These are phyloP conservation scores for Potamarius usumacintae DNA, from an alignment of 2,113 vertebrate species.

Conservation along the genomic window DNA sequence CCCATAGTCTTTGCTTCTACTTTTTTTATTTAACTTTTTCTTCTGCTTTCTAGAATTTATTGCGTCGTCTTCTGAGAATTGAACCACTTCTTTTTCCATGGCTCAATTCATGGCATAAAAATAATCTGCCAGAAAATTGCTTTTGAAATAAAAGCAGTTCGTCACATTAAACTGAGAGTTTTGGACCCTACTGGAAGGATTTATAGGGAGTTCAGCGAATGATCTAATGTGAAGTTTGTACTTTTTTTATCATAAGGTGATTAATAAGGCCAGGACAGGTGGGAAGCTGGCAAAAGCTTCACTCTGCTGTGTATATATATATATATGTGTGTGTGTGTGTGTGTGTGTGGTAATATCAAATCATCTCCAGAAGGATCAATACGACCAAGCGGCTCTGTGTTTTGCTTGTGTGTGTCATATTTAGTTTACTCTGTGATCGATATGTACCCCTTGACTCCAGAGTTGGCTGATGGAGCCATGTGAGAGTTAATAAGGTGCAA, in stretches of 20 bases:
- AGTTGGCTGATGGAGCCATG: background rate
- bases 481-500: constrained; percentile 34
- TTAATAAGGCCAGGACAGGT: background rate
- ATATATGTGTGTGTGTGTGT: constrained; percentile 8
- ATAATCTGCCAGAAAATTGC: background rate
- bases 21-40: background rate
- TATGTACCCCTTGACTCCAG: background rate
- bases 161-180: background rate
- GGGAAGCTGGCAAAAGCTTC: background rate
- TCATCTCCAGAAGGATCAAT: constrained; percentile 31
- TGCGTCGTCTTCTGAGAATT: background rate
- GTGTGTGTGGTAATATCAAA: constrained; percentile 28
- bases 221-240: background rate
- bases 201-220: background rate
- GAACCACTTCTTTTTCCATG: background rate
- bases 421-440: constrained; percentile 26
- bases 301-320: background rate
- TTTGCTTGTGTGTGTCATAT: constrained; percentile 17
- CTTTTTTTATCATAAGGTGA: constrained; percentile 9
- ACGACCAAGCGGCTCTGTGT: background rate
- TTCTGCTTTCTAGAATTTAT: background rate
- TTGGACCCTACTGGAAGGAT: background rate
- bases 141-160: background rate
- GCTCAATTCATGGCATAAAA: background rate
- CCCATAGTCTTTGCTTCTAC: background rate